Base-by-base conservation (phyloP, 2,113 vertebrate genomes). In the Bos indicus region DNA sequence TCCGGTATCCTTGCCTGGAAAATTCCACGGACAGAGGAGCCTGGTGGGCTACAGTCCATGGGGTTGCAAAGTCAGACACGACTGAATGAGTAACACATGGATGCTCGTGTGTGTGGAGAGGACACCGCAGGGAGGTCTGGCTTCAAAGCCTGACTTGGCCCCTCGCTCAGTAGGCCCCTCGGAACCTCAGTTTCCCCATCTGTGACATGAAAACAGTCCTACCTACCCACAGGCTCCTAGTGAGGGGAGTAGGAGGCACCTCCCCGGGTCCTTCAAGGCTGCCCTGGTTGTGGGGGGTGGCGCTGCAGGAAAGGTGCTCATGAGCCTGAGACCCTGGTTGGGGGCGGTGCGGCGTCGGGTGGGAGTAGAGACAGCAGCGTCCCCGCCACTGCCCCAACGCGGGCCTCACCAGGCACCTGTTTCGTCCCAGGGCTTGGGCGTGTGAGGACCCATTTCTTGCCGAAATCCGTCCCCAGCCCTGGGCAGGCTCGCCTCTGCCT, bases 401-500 rank as follows among this genome's bases (percentile, higher is more conserved):
- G 2, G 46, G 28, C 10, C n/a, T 52, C 17, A 1, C 54, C 57
- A 6, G 90, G 26, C 28, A 4, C 43, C 17, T 0, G 19, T 7
- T 19, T 23, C 43, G 51, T 36, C 54, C 64, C 21, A 1, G 33
- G 81, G 5, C 77, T 17, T 64, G 85, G 91, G 81, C 2, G 0
- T 46, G 77, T 10, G 77, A 94, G 92, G 92, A 26, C 92, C 92
- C 19, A 4, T 3, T 77, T 54, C 4, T 2, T 82, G n/a, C 96
- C 87, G 88, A 82, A 88, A 56, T 15, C 74, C 28, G 2, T 95
- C 54, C 93, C n/a, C 7, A 17, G 90, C 71, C 95, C 88, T 16
- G 52, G 96, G 97, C 97, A 46, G 95, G 82, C 90, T 64, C 11
- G 0, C 48, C 92, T 90, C 94, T 96, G 91, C 95, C 97, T 97